Percentiles rank a stretch among this genome's conserved stretches.
Conservation (phyloP, 2,888 invertebrate species). For the Pollenia griseotomentosa region DNA sequence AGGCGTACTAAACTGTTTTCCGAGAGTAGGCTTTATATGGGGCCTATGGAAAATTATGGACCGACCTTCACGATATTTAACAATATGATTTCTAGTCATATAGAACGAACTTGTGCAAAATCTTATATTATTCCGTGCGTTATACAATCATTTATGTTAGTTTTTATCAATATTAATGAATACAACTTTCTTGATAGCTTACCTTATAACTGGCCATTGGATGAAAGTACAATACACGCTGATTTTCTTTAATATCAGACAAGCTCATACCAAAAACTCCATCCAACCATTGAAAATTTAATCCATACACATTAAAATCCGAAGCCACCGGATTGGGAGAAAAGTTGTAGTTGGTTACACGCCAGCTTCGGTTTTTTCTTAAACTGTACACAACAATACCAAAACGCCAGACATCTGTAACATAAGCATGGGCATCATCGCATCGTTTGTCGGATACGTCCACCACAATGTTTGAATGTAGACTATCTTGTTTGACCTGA, state of each 20-base stretch:
- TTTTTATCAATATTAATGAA: background rate
- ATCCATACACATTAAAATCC: slow-evolving; percentile 89
- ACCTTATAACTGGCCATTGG: slow-evolving; percentile 91
- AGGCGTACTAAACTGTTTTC: too few relatives aligned
- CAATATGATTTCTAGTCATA: too few relatives aligned
- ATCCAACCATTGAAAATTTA: slow-evolving; percentile 93
- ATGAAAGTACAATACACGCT: slow-evolving; percentile 90
- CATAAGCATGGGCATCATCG: slow-evolving; percentile 86
- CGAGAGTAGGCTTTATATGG: too few relatives aligned
- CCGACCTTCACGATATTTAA: too few relatives aligned
- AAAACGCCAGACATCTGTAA: slow-evolving; percentile 88
- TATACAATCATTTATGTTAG: too few relatives aligned
- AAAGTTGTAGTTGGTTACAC: slow-evolving; percentile 82
- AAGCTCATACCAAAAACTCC: slow-evolving; percentile 91
- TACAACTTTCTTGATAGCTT: slow-evolving; percentile 11
- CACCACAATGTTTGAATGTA: slow-evolving; percentile 86
- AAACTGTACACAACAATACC: slow-evolving; percentile 84
- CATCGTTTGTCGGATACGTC: slow-evolving; percentile 86
- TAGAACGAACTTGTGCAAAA: too few relatives aligned
- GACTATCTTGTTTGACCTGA: slow-evolving; percentile 87
- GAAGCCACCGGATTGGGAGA: slow-evolving; percentile 85
- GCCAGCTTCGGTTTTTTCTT: slow-evolving; percentile 81
- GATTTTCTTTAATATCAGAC: slow-evolving; percentile 84
- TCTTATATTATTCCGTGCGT: too few relatives aligned
- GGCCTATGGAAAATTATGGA: too few relatives aligned